Base-by-base conservation (phyloP, 2,113 vertebrate species). In the Odocoileus virginianus region DNA sequence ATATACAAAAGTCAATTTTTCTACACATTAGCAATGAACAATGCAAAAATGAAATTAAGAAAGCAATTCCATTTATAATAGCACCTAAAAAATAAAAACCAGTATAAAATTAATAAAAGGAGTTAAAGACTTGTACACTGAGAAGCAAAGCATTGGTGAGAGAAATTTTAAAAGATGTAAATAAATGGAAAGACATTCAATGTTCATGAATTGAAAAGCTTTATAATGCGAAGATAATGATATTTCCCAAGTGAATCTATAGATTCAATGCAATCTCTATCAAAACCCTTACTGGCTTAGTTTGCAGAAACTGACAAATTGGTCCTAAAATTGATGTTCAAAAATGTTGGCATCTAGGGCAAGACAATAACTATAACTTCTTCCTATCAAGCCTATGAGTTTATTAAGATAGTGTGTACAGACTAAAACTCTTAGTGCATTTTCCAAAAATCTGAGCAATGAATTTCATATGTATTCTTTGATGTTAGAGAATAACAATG, bases 321-420 rank as follows among this genome's bases (percentile, higher is more conserved):
- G 5, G 50, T 85, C n/a, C 45, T 58, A 87, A 96, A 83, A 52
- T 60, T 81, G 25, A 79, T 52, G 9, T 84, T 86, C 0, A 67
- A 88, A 88, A 60, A 82, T 58, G 57, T 83, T 57, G 3, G 2
- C 55, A 52, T 25, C 25, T 67, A 64, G 9, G 13, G 7, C 21
- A 94, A 96, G 21, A 93, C 13, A 89, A 60, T 60, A 95, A 40
- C 17, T 81, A 36, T n/a, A 64, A 96, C 84, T 85, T 95, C 67
- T 85, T 92, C 12, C n/a, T 15, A 71, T 60, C 27, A 79, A 92
- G 45, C 1, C 28, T 45, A n/a, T 84, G 40, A 55, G 23, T 86
- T 95, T 71, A 52, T 91, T 79, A 85, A 71, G 14, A 40, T 6
- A 36, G 0, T 74, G 2, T 58, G 7, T 79, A 54, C 1, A 95